Evolutionary conservation across 2,797 vertebrate genomes (phyloP), one percentile per base, ranked within the genome.

Genomic region (Manis javanica): DNA sequence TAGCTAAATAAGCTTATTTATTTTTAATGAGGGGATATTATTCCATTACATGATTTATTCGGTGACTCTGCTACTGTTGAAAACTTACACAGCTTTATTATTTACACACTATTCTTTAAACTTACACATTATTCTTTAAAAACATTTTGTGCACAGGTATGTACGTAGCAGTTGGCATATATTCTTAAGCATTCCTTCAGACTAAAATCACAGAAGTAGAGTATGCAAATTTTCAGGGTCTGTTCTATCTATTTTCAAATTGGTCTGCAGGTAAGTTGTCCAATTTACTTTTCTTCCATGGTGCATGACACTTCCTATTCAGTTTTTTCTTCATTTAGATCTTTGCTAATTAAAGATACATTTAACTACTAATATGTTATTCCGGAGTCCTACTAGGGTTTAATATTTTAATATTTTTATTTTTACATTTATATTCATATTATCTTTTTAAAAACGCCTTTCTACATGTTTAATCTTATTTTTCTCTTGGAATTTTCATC

Each of bases 401-500:
- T 78, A 78, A 34, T 68, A 53, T 37, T 63, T 85, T 85, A 15
- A 71, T 46, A 91, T 57, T 77, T 55, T 92, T 31, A 46, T 82
- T 87, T 77, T 87, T 59, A 92, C 18, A 83, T 89, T 81, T 57
- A 53, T 46, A 63, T 42, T 85, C 12, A 46, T n/a, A 63, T 39
- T 61, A 53, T 42, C 74, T 93, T 34, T n/a, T 55, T 55, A 71
- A 91, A 34, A 46, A 11, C 34, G 46, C 39, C 10, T 18, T 68
- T 71, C 16, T 37, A 57, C 4, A 69, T 53, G 4, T 49, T 59
- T 84, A 21, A 39, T 57, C 57, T 88, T 57, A 68, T 53, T 69
- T 85, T 34, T 89, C 23, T 63, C 53, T 53, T 83, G 39, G 37
- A 57, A 85, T 88, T 95, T 75, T 81, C 89, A 88, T 49, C 8